Evolutionary conservation across 2,113 vertebrate species (phyloP).

Genomic region (Apodemus speciosus): DNA sequence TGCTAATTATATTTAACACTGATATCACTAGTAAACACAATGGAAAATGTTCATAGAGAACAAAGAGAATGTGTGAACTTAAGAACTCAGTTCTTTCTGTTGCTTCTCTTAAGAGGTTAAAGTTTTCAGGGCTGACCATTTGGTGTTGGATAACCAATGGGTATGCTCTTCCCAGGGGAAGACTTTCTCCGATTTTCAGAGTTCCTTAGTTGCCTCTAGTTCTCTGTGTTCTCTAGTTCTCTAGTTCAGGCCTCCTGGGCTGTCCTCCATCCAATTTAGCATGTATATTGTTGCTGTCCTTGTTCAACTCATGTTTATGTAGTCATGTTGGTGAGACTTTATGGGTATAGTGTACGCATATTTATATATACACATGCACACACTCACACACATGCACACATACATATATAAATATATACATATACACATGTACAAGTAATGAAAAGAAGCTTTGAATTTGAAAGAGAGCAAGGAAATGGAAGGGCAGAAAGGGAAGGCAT

Average conservation of each 20-base stretch:
- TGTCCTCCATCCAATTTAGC: too few relatives aligned
- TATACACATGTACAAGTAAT: not conserved
- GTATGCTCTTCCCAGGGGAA: too few relatives aligned
- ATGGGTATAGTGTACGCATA: not conserved
- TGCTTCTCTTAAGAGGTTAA: not conserved
- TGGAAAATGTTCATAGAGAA: not conserved
- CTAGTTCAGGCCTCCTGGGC: not conserved
- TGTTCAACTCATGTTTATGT: not conserved
- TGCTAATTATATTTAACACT: not conserved
- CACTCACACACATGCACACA: too few relatives aligned
- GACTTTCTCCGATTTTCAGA: fast-evolving
- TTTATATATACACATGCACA: not conserved
- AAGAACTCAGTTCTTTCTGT: not conserved
- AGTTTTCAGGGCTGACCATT: too few relatives aligned
- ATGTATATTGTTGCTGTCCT: not conserved
- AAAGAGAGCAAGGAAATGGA: not conserved
- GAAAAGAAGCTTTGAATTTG: not conserved
- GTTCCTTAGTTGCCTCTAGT: not conserved
- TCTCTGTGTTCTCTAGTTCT: not conserved
- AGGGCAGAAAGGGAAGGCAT: not conserved
- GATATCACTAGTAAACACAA: not conserved
- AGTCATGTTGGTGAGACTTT: not conserved
- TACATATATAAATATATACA: not conserved
- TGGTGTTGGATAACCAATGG: not conserved
- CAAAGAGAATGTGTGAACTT: not conserved